Evolutionary conservation across 35 echinoderm and acorn worm species (phyloP).

Genomic region (Ptychodera flava): DNA sequence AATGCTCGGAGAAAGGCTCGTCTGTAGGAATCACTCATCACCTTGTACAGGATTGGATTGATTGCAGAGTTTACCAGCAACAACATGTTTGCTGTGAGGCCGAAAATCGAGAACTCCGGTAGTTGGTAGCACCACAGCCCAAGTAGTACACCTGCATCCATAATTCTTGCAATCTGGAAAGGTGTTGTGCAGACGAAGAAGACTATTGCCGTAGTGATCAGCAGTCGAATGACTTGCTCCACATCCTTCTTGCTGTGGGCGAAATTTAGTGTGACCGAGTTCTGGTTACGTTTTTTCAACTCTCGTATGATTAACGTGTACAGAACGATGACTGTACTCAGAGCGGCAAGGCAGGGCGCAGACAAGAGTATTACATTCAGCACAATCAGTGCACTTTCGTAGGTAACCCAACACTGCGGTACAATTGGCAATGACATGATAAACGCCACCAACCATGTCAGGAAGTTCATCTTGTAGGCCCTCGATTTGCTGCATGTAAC

Average conservation of each 20-base stretch:
- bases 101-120: neutral
- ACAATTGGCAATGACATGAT: neutral
- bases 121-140: neutral
- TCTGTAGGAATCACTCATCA: neutral
- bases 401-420: neutral
- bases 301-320: neutral
- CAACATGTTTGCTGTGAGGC: neutral
- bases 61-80: neutral
- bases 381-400: neutral
- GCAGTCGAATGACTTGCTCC: constrained; percentile 15
- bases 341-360: neutral
- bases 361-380: neutral
- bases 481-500: constrained; percentile 1
- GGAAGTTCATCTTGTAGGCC: neutral
- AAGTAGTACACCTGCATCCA: neutral
- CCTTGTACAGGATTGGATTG: neutral
- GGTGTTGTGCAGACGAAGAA: constrained; percentile 19
- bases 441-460: neutral
- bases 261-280: neutral
- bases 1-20: neutral
- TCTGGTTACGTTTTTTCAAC: neutral
- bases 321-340: neutral
- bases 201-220: constrained; percentile 12
- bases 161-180: neutral
- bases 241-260: neutral